Percentiles rank a stretch among this genome's conserved stretches.
Conservation (phyloP, 1,140 invertebrate species). For the Laupala kohalensis region DNA sequence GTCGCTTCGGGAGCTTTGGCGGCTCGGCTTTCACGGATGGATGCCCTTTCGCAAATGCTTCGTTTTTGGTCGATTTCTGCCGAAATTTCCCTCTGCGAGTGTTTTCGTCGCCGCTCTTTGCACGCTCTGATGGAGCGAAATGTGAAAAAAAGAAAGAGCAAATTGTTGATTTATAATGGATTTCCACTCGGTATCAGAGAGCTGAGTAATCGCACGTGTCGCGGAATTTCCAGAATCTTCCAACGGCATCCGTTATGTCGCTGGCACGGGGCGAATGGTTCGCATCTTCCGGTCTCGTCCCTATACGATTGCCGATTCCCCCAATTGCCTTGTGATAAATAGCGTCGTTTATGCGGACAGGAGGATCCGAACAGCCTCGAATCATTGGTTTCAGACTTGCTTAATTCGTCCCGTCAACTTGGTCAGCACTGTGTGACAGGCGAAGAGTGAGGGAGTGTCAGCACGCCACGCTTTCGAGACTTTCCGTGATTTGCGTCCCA, state of each 20-base stretch:
- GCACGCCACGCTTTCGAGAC: neutral
- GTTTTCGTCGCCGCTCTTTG: neutral
- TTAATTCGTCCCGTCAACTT: neutral
- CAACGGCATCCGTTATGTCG: neutral
- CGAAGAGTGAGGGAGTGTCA: neutral
- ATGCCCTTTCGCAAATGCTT: neutral
- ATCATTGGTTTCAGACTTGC: neutral
- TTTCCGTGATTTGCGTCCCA: neutral
- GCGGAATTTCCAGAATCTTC: neutral
- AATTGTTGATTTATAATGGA: neutral
- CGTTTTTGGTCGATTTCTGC: neutral
- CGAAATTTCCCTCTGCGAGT: neutral
- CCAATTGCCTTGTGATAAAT: neutral
- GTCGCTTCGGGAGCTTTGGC: neutral
- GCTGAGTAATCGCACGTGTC: neutral
- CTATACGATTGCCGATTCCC: neutral
- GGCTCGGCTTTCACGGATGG: neutral
- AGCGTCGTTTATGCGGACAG: neutral
- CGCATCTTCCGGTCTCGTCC: neutral
- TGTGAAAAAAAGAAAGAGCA: too few relatives aligned
- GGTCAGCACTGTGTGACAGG: neutral
- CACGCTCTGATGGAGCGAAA: neutral
- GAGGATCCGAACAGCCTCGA: neutral
- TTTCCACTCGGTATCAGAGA: neutral
- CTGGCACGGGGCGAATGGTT: too few relatives aligned